Base-by-base conservation (phyloP, 2,888 invertebrate genomes). In the Drosophila koepferae region DNA sequence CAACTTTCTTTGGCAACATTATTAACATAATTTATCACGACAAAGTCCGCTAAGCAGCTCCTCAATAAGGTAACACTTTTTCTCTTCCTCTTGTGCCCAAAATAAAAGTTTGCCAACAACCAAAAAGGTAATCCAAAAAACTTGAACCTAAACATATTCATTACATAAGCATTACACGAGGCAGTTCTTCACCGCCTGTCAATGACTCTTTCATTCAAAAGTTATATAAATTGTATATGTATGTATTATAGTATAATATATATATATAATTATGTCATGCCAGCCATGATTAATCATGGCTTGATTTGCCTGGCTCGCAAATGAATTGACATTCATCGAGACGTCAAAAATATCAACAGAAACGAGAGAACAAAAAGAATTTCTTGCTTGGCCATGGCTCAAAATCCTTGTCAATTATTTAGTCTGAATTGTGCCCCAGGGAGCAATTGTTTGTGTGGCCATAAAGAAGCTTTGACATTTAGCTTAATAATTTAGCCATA, bases 21-120 rank as follows among this genome's bases (percentile, higher is more conserved):
- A 89, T 88, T 90, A 88, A 89, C 87, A 88, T 88, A 90, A 89
- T 88, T 88, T 89, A 88, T 88, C 89, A 90, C 76, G 85, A 84
- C 86, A 77, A 70, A 77, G 71, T 68, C 63, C 70, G 80, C 66
- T 74, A 72, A 79, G 76, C 84, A 74, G 84, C 82, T 77, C 87
- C 82, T 77, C 89, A 86, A 86, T 83, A 86, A 86, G 77, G 87
- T 90, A 90, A 87, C 89, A 90, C 85, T 86, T 90, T 54, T 20
- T 36, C 4, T 23, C 38, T 38, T 88, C 36, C 5, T n/a, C 40
- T 55, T 70, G 28, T 68, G 70, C 63, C 56, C 54, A 63, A 63
- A 79, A n/a, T n/a, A 79, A 79, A 75, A 31, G 71, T 76, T 77
- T 68, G 54, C 36, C 34, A 34, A 31, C 63, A 46, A 10, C 23